Percentiles rank a stretch among this genome's conserved stretches.
These are phyloP conservation scores for Anagrus nilaparvatae DNA, from an alignment of 1,140 invertebrate species.

Conservation along the genomic window DNA sequence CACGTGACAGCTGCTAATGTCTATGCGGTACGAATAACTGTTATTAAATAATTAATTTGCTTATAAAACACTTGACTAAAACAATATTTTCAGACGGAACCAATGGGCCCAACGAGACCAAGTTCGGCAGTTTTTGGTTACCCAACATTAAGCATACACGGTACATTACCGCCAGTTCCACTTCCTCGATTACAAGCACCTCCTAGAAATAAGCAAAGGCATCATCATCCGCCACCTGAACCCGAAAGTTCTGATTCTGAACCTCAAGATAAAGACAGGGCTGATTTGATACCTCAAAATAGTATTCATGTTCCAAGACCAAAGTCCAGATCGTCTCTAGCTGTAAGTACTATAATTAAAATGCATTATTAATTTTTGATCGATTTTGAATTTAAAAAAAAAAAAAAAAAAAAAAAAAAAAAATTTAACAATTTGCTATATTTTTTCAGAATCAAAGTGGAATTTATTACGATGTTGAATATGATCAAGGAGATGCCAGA, in stretches of 20 bases:
- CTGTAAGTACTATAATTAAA: conserved; percentile 41
- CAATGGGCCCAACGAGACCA: conserved; percentile 59
- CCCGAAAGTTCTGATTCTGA: conserved; percentile 48
- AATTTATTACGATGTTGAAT: conserved; percentile 81
- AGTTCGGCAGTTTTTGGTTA: conserved; percentile 76
- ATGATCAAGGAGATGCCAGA: conserved; percentile 57
- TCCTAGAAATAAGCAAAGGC: conserved; percentile 28
- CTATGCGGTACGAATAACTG: conserved; percentile 61
- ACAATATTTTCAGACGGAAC: conserved; percentile 45
- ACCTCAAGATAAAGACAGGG: conserved; percentile 55
- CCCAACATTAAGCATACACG: conserved; percentile 51
- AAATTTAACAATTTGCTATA: conserved; percentile 6
- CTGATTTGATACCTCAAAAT: conserved; percentile 55
- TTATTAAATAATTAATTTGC: conserved; percentile 2
- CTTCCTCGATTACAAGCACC: conserved; percentile 50
- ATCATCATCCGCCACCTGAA: conserved; percentile 27
- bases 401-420: background rate
- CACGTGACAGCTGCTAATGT: conserved; percentile 73
- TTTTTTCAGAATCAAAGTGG: conserved; percentile 65
- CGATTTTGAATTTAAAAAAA: background rate
- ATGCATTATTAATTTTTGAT: conserved; percentile 6
- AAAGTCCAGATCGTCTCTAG: conserved; percentile 63
- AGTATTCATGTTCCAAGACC: conserved; percentile 58
- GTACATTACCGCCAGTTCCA: conserved; percentile 60
- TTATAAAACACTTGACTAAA: conserved; percentile 4